phyloP scores from a whole-genome alignment of 2,797 vertebrate species.

The Moxostoma hubbsi region DNA sequence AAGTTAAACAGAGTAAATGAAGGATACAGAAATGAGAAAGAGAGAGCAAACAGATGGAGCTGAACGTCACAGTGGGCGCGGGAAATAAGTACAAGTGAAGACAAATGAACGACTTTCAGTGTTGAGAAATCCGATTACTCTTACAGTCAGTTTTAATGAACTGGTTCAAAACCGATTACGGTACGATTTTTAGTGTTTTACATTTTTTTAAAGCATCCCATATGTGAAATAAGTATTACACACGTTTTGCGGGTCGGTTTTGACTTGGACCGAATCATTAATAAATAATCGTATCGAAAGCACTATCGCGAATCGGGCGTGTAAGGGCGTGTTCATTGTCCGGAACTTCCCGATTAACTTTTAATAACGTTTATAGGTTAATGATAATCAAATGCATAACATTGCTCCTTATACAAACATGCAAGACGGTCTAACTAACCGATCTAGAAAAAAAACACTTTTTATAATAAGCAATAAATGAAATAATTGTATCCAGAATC shows the following conservation, averaged over 20 bases:
- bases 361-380: not conserved
- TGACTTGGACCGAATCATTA: not conserved
- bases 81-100: not conserved
- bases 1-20: not conserved
- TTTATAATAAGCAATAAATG: no score
- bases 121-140: no score
- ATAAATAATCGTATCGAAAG: not conserved
- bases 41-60: not conserved
- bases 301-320: not conserved
- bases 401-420: no score
- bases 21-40: not conserved
- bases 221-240: no score
- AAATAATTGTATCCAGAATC: no score
- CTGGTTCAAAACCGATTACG: not conserved
- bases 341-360: constrained; percentile 10
- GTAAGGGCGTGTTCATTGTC: not conserved
- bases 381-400: no score
- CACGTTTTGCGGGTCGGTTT: no score
- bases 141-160: not conserved
- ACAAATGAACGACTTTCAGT: no score
- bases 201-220: no score
- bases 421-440: no score
- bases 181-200: no score
- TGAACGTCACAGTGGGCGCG: not conserved
- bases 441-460: no score